Percentiles rank a stretch among this genome's conserved stretches.
phyloP scores from a whole-genome alignment of 1,140 invertebrate species.

The Liolophura sinensis region DNA sequence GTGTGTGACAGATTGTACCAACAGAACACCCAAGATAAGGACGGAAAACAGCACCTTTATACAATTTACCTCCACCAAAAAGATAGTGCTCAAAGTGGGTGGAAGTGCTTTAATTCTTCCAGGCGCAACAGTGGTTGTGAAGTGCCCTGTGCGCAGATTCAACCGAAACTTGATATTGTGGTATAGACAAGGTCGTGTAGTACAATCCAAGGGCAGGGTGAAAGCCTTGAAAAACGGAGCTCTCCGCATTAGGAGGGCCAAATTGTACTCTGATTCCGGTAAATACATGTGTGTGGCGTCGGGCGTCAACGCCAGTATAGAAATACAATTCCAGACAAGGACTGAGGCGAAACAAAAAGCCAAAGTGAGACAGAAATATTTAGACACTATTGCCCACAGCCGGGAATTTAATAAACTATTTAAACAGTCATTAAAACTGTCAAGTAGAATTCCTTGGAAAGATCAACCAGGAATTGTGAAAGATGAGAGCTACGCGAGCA shows the following conservation, averaged over 20 bases:
- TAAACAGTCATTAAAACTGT: constrained; percentile 8
- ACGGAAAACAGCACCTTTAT: constrained; percentile 36
- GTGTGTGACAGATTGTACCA: too few relatives aligned
- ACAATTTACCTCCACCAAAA: constrained; percentile 27
- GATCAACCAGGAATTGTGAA: neutral
- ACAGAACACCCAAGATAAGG: constrained; percentile 24
- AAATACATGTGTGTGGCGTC: constrained; percentile 36
- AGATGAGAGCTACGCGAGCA: constrained; percentile 31
- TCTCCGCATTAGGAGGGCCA: constrained; percentile 28
- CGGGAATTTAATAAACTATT: constrained; percentile 10
- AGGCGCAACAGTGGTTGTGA: constrained; percentile 31
- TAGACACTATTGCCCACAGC: constrained; percentile 22
- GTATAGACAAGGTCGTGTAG: constrained; percentile 29
- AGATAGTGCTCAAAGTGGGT: constrained; percentile 28
- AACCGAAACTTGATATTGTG: constrained; percentile 26
- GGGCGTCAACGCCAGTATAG: constrained; percentile 18
- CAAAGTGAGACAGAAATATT: constrained; percentile 30
- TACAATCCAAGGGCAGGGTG: constrained; percentile 24
- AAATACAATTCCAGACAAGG: constrained; percentile 27
- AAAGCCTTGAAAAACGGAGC: constrained; percentile 24
- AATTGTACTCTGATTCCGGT: constrained; percentile 27
- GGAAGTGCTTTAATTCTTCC: constrained; percentile 33
- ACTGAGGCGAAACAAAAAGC: constrained; percentile 33
- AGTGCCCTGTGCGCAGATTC: constrained; percentile 33
- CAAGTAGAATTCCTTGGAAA: constrained; percentile 9